Percentiles rank a stretch among this genome's conserved stretches.
Conservation (phyloP, 1,140 invertebrate genomes). For the Sminthurides bifidus region DNA sequence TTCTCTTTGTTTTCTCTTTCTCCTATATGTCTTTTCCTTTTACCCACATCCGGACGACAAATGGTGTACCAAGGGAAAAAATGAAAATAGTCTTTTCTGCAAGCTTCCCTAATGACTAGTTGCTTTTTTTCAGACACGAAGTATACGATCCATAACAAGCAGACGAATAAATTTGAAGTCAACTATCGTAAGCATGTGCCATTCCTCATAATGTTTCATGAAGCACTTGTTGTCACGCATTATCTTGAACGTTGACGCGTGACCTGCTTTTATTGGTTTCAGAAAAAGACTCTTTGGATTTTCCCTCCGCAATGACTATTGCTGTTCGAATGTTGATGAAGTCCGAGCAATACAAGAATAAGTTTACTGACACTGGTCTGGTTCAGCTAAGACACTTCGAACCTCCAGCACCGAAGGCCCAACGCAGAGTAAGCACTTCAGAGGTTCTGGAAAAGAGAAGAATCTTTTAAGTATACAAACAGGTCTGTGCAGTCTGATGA, state of each 20-base stretch:
- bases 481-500: too few species aligned
- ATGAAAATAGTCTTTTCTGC: background rate
- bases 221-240: background rate
- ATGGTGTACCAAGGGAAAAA: background rate
- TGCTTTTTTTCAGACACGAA: constrained; percentile 11
- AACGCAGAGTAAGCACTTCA: background rate
- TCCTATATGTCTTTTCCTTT: background rate
- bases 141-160: constrained; percentile 22
- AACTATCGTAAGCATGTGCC: constrained; percentile 12
- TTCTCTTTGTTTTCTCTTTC: background rate
- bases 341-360: constrained; percentile 7
- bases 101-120: background rate
- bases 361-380: constrained; percentile 8
- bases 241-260: background rate
- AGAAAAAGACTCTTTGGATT: constrained; percentile 20
- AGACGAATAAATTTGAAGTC: constrained; percentile 18
- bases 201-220: background rate
- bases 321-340: constrained; percentile 19
- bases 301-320: constrained; percentile 15
- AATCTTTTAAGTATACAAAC: constrained; percentile 6
- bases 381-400: background rate
- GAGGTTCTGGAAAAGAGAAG: background rate
- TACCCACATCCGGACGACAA: background rate
- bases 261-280: background rate
- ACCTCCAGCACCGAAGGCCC: background rate